Evolutionary conservation across 2,888 invertebrate species (phyloP).

Genomic region (Maniola hyperantus): DNA sequence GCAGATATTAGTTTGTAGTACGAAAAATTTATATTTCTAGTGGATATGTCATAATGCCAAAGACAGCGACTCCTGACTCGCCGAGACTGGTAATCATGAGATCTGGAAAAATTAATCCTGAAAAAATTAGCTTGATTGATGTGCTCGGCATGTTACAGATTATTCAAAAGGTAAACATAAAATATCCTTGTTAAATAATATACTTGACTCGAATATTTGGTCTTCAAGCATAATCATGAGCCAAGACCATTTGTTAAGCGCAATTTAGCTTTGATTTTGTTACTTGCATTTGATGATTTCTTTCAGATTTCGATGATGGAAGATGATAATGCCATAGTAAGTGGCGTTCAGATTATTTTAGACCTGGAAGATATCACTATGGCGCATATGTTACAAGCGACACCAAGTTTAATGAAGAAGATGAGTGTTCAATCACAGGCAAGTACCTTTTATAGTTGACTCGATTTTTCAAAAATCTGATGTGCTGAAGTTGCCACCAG

Average conservation of each 20-base stretch:
- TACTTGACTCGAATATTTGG: neutral
- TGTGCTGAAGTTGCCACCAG: too few relatives aligned
- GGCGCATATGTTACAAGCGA: conserved; percentile 76
- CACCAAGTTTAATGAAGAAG: conserved; percentile 79
- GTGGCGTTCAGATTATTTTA: conserved; percentile 71
- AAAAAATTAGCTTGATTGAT: conserved; percentile 58
- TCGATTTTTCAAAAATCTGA: too few relatives aligned
- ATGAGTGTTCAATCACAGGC: conserved; percentile 66
- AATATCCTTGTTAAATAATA: neutral
- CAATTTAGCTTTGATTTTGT: too few relatives aligned
- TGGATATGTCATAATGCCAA: conserved; percentile 53
- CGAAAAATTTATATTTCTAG: conserved; percentile 30
- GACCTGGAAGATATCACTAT: conserved; percentile 78
- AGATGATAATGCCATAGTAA: conserved; percentile 74
- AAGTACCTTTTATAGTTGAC: neutral
- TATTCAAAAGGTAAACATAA: neutral
- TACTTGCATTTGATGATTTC: neutral
- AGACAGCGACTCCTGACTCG: conserved; percentile 51
- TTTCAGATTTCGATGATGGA: conserved; percentile 71
- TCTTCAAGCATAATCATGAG: neutral
- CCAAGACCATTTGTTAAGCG: too few relatives aligned
- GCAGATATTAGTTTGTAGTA: too few relatives aligned
- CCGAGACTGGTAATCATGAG: conserved; percentile 79
- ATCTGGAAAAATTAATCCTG: conserved; percentile 74
- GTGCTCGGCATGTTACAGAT: neutral